These are phyloP conservation scores for Drosophila gaucha DNA, from an alignment of 2,888 invertebrate genomes.

Conservation along the genomic window DNA sequence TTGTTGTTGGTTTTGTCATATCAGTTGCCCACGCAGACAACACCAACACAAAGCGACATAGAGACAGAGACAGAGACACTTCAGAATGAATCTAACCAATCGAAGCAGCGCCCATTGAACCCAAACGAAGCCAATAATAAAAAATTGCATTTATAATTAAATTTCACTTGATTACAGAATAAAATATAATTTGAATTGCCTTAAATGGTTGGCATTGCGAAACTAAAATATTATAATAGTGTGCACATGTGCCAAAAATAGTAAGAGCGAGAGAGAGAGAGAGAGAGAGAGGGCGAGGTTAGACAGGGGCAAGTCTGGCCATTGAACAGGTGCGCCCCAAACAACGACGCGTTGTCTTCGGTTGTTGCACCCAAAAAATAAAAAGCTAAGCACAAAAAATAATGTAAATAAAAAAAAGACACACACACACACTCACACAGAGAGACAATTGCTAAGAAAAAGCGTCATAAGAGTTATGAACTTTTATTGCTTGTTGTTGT, in stretches of 20 bases:
- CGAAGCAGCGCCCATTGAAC: constrained; percentile 28
- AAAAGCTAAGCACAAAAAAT: constrained; percentile 13
- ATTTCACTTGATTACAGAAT: constrained; percentile 41
- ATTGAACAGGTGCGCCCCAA: constrained; percentile 50
- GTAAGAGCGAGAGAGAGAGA: not conserved
- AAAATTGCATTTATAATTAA: constrained; percentile 44
- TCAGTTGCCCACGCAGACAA: constrained; percentile 52
- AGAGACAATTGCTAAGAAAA: constrained; percentile 31
- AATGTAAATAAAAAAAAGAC: constrained; percentile 4
- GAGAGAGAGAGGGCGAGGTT: not conserved
- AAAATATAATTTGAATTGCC: constrained; percentile 24
- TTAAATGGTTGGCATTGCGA: constrained; percentile 18
- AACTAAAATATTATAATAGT: constrained; percentile 9
- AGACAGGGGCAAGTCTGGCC: constrained; percentile 13
- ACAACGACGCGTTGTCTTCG: constrained; percentile 25
- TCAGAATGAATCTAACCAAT: constrained; percentile 12
- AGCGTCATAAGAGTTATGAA: constrained; percentile 28
- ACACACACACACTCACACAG: constrained; percentile 9
- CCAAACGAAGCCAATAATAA: constrained; percentile 18
- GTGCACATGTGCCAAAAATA: constrained; percentile 21
- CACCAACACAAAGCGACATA: constrained; percentile 11
- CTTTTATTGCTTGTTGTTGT: constrained; percentile 22
- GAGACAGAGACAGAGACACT: constrained; percentile 8
- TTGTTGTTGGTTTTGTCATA: constrained; percentile 24
- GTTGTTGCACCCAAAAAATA: constrained; percentile 53